phyloP scores from a whole-genome alignment of 1,140 invertebrate genomes.

The Schlechtendalia chinensis region DNA sequence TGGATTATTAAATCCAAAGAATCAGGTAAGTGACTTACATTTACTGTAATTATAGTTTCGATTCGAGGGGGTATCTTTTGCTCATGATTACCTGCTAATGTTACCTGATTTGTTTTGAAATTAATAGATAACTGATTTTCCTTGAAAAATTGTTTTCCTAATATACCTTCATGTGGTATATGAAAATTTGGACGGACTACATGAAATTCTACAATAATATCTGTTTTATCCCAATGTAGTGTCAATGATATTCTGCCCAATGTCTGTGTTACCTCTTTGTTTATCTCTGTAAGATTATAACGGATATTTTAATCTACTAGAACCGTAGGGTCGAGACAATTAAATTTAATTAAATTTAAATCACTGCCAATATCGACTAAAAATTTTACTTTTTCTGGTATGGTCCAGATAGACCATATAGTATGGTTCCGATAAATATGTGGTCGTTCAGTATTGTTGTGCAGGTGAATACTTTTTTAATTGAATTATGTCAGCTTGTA shows the following conservation, averaged over 20 bases:
- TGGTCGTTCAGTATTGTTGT: not conserved
- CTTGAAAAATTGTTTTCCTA: not conserved
- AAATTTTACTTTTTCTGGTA: not conserved
- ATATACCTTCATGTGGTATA: not conserved
- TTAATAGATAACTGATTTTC: slow-evolving; percentile 5
- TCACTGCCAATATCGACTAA: too few species aligned
- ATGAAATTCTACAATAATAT: too few species aligned
- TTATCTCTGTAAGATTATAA: slow-evolving; percentile 7
- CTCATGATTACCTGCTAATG: not conserved
- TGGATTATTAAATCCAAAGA: not conserved
- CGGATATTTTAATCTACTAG: not conserved
- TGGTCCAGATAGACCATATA: too few species aligned
- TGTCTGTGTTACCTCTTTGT: too few species aligned
- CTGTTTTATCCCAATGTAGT: too few species aligned
- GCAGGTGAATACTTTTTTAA: not conserved
- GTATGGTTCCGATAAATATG: not conserved
- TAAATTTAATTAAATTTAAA: not conserved
- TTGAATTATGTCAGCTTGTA: slow-evolving; percentile 9
- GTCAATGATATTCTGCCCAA: too few species aligned
- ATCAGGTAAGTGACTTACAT: not conserved
- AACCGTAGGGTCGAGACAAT: not conserved
- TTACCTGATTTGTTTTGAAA: not conserved
- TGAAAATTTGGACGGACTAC: too few species aligned
- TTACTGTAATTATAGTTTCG: not conserved
- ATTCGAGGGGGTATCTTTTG: not conserved